These are phyloP conservation scores for Onychomys torridus DNA, from an alignment of 2,797 vertebrate genomes.

Conservation along the genomic window DNA sequence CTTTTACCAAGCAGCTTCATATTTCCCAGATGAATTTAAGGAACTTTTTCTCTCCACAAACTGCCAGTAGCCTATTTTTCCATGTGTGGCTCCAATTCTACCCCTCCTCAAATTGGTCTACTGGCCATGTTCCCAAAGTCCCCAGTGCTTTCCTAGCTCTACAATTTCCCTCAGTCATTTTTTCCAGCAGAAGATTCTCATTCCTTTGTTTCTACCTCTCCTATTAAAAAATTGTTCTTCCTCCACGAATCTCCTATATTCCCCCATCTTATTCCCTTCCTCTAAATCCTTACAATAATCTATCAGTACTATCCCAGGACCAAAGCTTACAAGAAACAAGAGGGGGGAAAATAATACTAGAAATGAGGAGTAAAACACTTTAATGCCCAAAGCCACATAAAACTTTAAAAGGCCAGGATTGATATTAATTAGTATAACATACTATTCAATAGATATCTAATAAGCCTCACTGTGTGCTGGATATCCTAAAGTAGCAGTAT, in stretches of 20 bases:
- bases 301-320: neutral
- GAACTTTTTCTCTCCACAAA: neutral
- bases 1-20: constrained; percentile 50
- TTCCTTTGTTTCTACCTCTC: neutral
- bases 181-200: neutral
- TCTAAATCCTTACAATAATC: constrained; percentile 34
- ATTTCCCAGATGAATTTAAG: constrained; percentile 64
- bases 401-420: neutral
- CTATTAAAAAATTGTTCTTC: constrained; percentile 41
- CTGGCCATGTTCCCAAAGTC: constrained; percentile 39
- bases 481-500: neutral
- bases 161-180: constrained; percentile 27
- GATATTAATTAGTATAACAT: neutral
- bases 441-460: constrained; percentile 29
- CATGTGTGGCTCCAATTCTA: constrained; percentile 4
- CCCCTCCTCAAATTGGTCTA: neutral
- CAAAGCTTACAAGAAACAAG: neutral
- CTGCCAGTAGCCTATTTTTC: neutral
- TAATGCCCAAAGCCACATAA: constrained; percentile 8
- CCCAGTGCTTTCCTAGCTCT: neutral
- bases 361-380: neutral
- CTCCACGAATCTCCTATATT: neutral
- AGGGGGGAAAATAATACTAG: neutral
- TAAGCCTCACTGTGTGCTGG: neutral
- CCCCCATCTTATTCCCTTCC: neutral